A percentile compares a stretch with the other conserved stretches of the same genome.
phyloP scores from a whole-genome alignment of 2,888 invertebrate genomes.

The Rhogogaster chlorosoma region DNA sequence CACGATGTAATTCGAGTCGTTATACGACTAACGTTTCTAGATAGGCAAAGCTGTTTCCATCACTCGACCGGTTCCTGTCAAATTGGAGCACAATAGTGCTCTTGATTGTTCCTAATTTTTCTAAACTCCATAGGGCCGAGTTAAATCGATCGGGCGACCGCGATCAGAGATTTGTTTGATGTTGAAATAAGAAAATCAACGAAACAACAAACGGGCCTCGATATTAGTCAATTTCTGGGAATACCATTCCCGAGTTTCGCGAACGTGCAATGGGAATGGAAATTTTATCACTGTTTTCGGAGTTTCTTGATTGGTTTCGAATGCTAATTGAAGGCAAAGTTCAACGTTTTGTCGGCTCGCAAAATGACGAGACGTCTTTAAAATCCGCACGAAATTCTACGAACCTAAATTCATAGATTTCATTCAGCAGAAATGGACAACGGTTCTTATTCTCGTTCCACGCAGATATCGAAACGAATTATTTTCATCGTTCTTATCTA shows the following conservation, averaged over 20 bases:
- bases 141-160: conserved; percentile 2
- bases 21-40: conserved; percentile 35
- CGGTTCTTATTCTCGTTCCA: neutral
- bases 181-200: too few species aligned
- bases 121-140: conserved; percentile 1
- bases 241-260: neutral
- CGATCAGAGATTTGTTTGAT: neutral
- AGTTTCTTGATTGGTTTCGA: neutral
- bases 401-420: neutral
- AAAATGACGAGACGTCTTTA: neutral
- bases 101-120: conserved; percentile 40
- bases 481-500: neutral
- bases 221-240: neutral
- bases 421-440: neutral
- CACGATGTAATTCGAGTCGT: conserved; percentile 40
- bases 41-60: conserved; percentile 39
- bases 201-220: neutral
- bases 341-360: neutral
- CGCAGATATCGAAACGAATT: too few species aligned
- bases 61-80: conserved; percentile 46
- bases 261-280: neutral
- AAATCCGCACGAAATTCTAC: neutral
- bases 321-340: neutral
- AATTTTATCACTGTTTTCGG: neutral
- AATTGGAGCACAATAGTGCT: conserved; percentile 41